Conservation (phyloP, 1,140 invertebrate species). For the Oryzaephilus surinamensis region DNA sequence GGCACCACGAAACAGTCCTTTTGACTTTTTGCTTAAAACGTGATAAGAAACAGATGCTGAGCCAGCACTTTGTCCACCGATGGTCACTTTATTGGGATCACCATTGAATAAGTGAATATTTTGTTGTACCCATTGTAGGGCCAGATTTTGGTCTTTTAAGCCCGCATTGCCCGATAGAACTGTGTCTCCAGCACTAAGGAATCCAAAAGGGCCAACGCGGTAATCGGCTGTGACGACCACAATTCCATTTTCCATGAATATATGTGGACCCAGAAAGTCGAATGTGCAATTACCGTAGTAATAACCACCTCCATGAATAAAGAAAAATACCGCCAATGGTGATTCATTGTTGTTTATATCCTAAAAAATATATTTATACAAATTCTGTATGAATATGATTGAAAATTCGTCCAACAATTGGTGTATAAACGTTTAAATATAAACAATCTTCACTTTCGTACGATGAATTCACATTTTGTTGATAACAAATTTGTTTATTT, state of each 20-base stretch:
- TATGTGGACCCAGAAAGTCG: slow-evolving; percentile 34
- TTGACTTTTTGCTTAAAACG: slow-evolving; percentile 36
- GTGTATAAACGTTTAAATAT: too few species aligned
- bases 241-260: slow-evolving; percentile 35
- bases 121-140: slow-evolving; percentile 56
- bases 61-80: slow-evolving; percentile 59
- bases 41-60: slow-evolving; percentile 50
- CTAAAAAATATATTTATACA: too few species aligned
- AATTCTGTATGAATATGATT: too few species aligned
- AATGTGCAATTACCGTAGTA: background rate
- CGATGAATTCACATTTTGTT: too few species aligned
- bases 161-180: slow-evolving; percentile 56
- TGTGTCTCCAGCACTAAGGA: slow-evolving; percentile 48
- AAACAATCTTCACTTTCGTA: too few species aligned
- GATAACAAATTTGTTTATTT: too few species aligned
- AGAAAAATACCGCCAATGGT: too few species aligned
- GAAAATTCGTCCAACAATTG: too few species aligned
- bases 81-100: slow-evolving; percentile 54
- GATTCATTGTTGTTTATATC: too few species aligned
- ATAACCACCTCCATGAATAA: slow-evolving; percentile 7
- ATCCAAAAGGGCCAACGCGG: slow-evolving; percentile 39
- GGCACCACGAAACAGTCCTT: background rate
- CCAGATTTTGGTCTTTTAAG: slow-evolving; percentile 59
- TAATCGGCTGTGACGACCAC: slow-evolving; percentile 47
- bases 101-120: slow-evolving; percentile 63